Evolutionary conservation across 1,140 invertebrate genomes (phyloP), one percentile per base, ranked within the genome.

Genomic region (Papilio polyxenes): DNA sequence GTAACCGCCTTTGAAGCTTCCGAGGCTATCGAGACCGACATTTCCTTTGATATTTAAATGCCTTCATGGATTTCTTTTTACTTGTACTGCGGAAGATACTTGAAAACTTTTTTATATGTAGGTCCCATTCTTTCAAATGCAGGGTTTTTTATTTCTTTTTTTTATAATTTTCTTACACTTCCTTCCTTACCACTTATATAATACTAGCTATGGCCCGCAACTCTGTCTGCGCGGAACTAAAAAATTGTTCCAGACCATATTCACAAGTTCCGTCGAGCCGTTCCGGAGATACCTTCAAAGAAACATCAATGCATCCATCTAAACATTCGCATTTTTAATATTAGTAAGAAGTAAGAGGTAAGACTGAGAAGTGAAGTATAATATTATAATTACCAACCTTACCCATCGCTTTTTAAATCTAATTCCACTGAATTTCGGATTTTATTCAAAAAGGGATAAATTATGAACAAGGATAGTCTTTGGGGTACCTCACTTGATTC

Each of bases 1-100:
- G 44, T 49, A 77, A 77, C n/a, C 49, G 75, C 75, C 75, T 77
- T 77, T 77, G 44, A 77, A 53, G 75, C 75, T 77, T 56, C 20
- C 8, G 23, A 51, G 20, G 75, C 48, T 51, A 23, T 49, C 48
- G 75, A 77, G 75, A 49, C 49, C 75, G 75, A 77, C 75, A 5
- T 77, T 53, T 31, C 75, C 75, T 77, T 77, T 77, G 75, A 51
- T 77, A 77, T 77, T 77, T 77, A 77, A 77, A 77, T 77, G 49
- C 44, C 48, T 53, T 37, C 13, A 53, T 53, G 75, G 75, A 51
- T 77, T 51, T 77, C 75, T 51, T 51, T 49, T 23, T 20, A 53
- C 44, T 77, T 77, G 75, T 77, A n/a, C 6, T 72, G n/a, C 23
- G 37, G 4, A 75, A 75, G 74, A 75, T 72, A 72, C 65, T 72